Percentiles rank a stretch among this genome's conserved stretches.
phyloP scores from a whole-genome alignment of 2,888 invertebrate genomes.

The Congeria kusceri region DNA sequence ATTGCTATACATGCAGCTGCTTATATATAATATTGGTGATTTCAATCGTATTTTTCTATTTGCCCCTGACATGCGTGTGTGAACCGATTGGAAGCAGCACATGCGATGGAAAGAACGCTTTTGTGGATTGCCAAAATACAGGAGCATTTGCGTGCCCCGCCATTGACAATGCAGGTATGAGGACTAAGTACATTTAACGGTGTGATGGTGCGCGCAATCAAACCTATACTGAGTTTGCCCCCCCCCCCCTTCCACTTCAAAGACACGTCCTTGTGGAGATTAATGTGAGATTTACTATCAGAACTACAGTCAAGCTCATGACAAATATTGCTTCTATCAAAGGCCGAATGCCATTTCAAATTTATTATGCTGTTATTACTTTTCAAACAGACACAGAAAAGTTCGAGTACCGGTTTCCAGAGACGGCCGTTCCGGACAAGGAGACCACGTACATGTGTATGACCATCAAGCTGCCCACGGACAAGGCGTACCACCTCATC shows the following conservation, averaged over 20 bases:
- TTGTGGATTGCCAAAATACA: slow-evolving; percentile 21
- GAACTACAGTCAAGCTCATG: too few species aligned
- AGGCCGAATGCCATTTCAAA: too few species aligned
- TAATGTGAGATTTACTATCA: too few species aligned
- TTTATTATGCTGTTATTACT: too few species aligned
- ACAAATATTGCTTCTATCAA: too few species aligned
- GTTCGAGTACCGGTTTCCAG: slow-evolving; percentile 44
- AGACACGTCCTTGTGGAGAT: too few species aligned
- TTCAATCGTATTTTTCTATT: not conserved
- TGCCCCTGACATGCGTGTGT: slow-evolving; percentile 16
- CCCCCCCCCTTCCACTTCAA: too few species aligned
- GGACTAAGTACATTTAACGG: too few species aligned
- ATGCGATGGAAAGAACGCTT: slow-evolving; percentile 24
- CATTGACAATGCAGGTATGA: slow-evolving; percentile 25
- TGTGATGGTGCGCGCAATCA: too few species aligned
- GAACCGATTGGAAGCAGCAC: slow-evolving; percentile 16
- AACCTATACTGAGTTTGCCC: too few species aligned
- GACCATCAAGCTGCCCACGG: slow-evolving; percentile 57
- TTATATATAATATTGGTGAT: too few species aligned
- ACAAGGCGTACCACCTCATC: slow-evolving; percentile 65
- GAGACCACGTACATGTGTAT: slow-evolving; percentile 72
- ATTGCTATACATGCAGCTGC: too few species aligned
- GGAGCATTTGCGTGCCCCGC: slow-evolving; percentile 20
- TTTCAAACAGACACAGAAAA: slow-evolving; percentile 18
- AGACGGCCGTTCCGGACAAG: slow-evolving; percentile 59